Evolutionary conservation across 2,113 vertebrate genomes (phyloP), one percentile per base, ranked within the genome.

Genomic region (Notechis scutatus): DNA sequence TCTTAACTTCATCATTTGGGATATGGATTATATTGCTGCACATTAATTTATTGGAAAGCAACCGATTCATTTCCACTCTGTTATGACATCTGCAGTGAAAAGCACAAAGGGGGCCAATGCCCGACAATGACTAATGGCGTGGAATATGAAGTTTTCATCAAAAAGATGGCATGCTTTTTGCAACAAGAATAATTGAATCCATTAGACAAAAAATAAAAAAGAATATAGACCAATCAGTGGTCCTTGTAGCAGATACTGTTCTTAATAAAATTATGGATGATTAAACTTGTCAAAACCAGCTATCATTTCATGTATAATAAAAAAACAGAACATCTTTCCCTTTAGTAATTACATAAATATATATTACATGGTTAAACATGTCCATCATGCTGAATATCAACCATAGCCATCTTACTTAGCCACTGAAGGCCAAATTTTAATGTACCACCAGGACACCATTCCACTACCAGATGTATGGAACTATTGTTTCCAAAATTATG

Each of bases 31-130:
- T 93, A 95, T 95, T 92, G 87, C 95, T 95, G 95, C 93, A 96
- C 93, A 94, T 95, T 95, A 95, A 95, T 94, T 96, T 96, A 93
- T 96, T 8, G 0, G 94, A 93, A 96, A 96, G 95, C 94, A 54
- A 50, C 94, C 95, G 93, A 90, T 92, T 96, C 96, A 88, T 95
- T 94, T 95, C 88, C 92, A 95, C 94, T 94, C 94, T 95, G 95
- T 95, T 95, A 95, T 94, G 96, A 96, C 96, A 97, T 97, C 95
- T 96, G 95, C 96, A 96, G 86, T 88, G 94, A 95, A 64, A 95
- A 96, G 89, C 95, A 90, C 3, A 18, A 93, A 94, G 95, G 96
- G 92, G 94, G 95, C 93, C 95, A 96, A 90, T 61, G 94, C 92
- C 93, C 95, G 93, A 94, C 94, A 94, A 92, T 92, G 95, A 95